Evolutionary conservation across 2,113 vertebrate species (phyloP).

Genomic region (Labeo catla): DNA sequence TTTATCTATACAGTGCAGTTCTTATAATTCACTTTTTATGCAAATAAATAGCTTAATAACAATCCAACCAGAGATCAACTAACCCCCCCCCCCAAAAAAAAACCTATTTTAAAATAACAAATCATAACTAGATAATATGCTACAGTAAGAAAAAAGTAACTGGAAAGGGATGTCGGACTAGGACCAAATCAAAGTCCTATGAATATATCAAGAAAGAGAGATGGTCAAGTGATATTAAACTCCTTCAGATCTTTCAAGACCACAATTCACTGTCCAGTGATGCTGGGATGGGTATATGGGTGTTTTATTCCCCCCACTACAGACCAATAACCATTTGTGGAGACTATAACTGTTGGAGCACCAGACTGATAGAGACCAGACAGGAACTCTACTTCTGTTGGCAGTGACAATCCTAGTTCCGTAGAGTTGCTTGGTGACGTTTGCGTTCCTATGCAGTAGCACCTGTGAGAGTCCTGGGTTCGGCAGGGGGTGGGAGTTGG

Average conservation of each 20-base stretch:
- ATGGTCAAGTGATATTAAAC: conserved; percentile 4
- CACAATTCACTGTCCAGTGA: background rate
- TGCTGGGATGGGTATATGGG: background rate
- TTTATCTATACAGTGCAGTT: conserved; percentile 14
- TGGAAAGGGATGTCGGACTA: conserved; percentile 18
- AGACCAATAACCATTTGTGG: conserved; percentile 22
- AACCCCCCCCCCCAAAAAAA: background rate
- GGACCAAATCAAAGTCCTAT: background rate
- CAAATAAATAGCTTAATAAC: conserved; percentile 52
- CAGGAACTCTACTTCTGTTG: conserved; percentile 34
- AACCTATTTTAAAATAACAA: conserved; percentile 37
- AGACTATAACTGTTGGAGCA: background rate
- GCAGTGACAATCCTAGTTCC: conserved; percentile 45
- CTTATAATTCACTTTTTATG: conserved; percentile 33
- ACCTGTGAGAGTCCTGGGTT: conserved; percentile 29
- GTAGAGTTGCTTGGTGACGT: conserved; percentile 1
- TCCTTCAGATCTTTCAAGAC: conserved; percentile 7
- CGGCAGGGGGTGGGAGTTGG: conserved; percentile 1
- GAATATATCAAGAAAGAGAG: background rate
- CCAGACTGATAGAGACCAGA: conserved; percentile 30
- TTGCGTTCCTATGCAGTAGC: conserved; percentile 1
- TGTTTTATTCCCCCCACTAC: background rate
- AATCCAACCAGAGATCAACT: conserved; percentile 21
- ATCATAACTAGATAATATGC: conserved; percentile 31
- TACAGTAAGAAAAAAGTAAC: conserved; percentile 16